Percentiles rank a stretch among this genome's conserved stretches.
phyloP scores from a whole-genome alignment of 2,797 vertebrate genomes.

The Sebastes minor region DNA sequence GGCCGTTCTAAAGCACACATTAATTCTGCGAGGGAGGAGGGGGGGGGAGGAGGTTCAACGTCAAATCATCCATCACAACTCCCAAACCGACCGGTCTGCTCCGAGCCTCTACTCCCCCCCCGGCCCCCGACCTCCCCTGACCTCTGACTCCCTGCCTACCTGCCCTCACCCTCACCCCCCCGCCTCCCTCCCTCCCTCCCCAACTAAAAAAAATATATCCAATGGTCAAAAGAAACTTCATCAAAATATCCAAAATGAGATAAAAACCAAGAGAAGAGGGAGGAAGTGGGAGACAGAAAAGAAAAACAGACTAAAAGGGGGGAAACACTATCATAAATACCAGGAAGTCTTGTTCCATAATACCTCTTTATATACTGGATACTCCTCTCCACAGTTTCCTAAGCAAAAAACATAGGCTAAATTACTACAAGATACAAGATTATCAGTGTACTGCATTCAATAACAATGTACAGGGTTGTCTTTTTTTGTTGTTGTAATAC shows the following conservation, averaged over 20 bases:
- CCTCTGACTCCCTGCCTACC: constrained; percentile 22
- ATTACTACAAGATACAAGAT: constrained; percentile 84
- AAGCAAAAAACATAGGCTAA: constrained; percentile 80
- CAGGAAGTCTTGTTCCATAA: constrained; percentile 80
- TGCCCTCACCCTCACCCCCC: constrained; percentile 12
- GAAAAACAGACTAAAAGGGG: constrained; percentile 42
- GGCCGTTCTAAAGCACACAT: constrained; percentile 82
- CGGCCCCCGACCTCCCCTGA: background rate
- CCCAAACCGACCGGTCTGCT: constrained; percentile 31
- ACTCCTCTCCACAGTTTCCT: constrained; percentile 74
- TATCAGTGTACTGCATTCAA: constrained; percentile 84
- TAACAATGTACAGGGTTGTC: constrained; percentile 80
- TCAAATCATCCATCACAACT: constrained; percentile 21
- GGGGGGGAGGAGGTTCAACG: constrained; percentile 48
- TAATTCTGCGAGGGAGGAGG: constrained; percentile 62
- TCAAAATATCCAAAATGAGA: constrained; percentile 73
- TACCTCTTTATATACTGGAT: constrained; percentile 82
- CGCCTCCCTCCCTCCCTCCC: constrained; percentile 27
- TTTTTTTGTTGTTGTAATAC: constrained; percentile 71
- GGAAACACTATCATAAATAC: constrained; percentile 75
- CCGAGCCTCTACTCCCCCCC: constrained; percentile 17
- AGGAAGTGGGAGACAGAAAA: constrained; percentile 40
- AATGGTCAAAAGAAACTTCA: constrained; percentile 74
- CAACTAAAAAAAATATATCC: constrained; percentile 66
- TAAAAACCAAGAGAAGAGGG: constrained; percentile 62